phyloP scores from a whole-genome alignment of 1,140 invertebrate genomes.

The Atta texana region DNA sequence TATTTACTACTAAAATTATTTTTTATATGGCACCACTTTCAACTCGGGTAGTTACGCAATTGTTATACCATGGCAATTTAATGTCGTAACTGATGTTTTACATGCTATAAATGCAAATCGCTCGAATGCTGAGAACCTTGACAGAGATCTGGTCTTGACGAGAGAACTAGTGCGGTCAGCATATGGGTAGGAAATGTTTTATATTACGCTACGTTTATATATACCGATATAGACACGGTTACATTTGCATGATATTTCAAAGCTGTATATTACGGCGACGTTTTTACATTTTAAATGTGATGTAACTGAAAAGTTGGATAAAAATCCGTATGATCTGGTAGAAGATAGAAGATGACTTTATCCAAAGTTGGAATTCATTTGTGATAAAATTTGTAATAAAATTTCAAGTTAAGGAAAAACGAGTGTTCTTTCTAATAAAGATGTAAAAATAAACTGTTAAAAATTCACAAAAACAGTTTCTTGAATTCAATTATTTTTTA shows the following conservation, averaged over 20 bases:
- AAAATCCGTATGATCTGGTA: neutral
- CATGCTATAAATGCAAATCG: conserved; percentile 8
- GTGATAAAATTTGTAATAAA: neutral
- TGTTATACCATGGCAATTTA: conserved; percentile 7
- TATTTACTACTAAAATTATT: conserved; percentile 29
- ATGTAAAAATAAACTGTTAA: neutral
- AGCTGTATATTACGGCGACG: neutral
- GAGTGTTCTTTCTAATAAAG: neutral
- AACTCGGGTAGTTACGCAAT: conserved; percentile 7
- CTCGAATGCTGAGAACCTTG: conserved; percentile 39
- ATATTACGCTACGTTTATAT: neutral
- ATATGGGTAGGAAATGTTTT: conserved; percentile 32
- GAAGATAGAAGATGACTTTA: neutral
- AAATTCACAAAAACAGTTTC: neutral
- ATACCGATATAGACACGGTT: neutral
- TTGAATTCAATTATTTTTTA: neutral
- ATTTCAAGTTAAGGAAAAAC: neutral
- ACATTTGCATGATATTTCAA: conserved; percentile 42
- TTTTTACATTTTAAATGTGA: conserved; percentile 38
- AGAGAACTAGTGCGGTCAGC: conserved; percentile 12
- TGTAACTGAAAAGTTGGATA: neutral
- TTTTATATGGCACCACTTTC: neutral
- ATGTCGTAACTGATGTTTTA: neutral
- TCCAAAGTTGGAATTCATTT: neutral
- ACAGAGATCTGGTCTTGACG: conserved; percentile 35